Evolutionary conservation across 2,797 vertebrate species (phyloP).

Genomic region (Tokudaia tokunoshimensis): DNA sequence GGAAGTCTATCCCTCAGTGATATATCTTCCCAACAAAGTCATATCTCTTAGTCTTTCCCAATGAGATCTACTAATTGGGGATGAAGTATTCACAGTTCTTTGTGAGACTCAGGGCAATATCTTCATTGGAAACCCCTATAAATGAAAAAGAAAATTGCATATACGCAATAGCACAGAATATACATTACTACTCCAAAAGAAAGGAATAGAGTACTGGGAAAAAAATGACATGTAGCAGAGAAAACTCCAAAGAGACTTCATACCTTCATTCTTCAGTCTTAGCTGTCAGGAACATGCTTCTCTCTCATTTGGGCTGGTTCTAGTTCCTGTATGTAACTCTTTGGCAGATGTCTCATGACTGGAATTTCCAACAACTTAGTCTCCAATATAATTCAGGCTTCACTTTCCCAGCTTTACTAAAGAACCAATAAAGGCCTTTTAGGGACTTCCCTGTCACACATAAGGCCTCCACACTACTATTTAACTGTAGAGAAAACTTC

Average conservation of each 20-base stretch:
- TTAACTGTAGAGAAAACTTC: neutral
- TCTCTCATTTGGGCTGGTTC: neutral
- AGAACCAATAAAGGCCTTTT: neutral
- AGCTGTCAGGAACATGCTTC: too few relatives aligned
- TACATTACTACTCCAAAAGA: neutral
- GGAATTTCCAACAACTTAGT: neutral
- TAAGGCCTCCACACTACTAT: neutral
- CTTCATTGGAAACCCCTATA: neutral
- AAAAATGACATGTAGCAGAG: neutral
- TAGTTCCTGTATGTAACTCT: neutral
- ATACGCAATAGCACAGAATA: neutral
- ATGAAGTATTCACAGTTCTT: neutral
- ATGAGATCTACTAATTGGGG: neutral
- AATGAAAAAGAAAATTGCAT: neutral
- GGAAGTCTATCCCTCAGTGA: neutral
- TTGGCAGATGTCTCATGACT: neutral
- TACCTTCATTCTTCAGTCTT: neutral
- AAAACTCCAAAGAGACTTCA: neutral
- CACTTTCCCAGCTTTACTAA: neutral
- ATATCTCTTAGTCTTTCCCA: neutral
- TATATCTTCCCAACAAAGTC: neutral
- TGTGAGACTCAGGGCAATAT: neutral
- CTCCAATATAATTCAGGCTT: neutral
- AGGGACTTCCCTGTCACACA: neutral
- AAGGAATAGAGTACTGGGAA: neutral